Percentiles rank a stretch among this genome's conserved stretches.
phyloP scores from a whole-genome alignment of 2,113 vertebrate species.

The Rhagologus leucostigma region DNA sequence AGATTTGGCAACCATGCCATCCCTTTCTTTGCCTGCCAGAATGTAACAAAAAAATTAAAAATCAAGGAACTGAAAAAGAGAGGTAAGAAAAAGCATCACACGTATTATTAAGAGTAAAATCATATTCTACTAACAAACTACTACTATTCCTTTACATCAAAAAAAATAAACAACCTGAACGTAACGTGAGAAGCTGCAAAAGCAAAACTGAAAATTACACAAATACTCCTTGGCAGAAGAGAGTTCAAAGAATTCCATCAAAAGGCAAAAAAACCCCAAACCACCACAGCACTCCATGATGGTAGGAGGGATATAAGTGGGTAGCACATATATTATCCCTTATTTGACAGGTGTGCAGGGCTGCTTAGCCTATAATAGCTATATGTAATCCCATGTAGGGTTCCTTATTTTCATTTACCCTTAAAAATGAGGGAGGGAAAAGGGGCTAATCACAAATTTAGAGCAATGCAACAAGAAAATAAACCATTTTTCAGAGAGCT shows the following conservation, averaged over 20 bases:
- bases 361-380: background rate
- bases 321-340: background rate
- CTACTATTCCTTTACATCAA: slow-evolving; percentile 40
- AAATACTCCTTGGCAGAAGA: slow-evolving; percentile 4
- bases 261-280: background rate
- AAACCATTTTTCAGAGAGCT: background rate
- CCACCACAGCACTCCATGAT: background rate
- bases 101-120: slow-evolving; percentile 43
- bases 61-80: background rate
- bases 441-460: background rate
- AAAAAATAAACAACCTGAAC: background rate
- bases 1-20: background rate
- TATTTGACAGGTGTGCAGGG: background rate
- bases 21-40: background rate
- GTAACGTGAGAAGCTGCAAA: background rate
- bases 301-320: background rate
- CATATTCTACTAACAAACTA: slow-evolving; percentile 8
- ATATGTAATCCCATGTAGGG: background rate
- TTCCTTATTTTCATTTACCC: background rate
- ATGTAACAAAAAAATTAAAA: slow-evolving; percentile 35
- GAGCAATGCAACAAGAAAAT: background rate
- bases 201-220: slow-evolving; percentile 18
- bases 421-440: background rate
- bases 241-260: background rate
- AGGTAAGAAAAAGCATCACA: slow-evolving; percentile 29